phyloP scores from a whole-genome alignment of 2,888 invertebrate genomes.

The Hemaris fuciformis region DNA sequence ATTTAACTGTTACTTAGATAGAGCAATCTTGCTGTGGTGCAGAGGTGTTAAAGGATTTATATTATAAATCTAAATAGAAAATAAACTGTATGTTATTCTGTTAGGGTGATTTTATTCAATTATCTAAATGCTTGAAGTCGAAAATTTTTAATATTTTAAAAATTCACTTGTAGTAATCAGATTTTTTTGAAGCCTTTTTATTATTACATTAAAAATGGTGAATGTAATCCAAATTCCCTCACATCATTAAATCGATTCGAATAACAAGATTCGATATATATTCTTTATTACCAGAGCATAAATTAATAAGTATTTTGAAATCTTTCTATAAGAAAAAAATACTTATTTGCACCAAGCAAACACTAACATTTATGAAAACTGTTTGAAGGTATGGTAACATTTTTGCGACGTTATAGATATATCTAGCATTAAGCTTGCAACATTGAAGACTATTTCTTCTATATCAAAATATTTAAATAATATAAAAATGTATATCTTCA shows the following conservation, averaged over 20 bases:
- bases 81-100: too few species aligned
- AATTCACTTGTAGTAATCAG: too few species aligned
- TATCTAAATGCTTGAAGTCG: too few species aligned
- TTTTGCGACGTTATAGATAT: conserved; percentile 1
- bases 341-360: not conserved
- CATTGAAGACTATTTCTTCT: conserved; percentile 23
- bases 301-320: not conserved
- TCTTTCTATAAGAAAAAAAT: not conserved
- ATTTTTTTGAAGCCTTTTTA: too few species aligned
- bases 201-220: too few species aligned
- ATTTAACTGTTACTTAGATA: not conserved
- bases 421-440: conserved; percentile 28
- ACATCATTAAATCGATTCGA: too few species aligned
- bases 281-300: not conserved
- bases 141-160: too few species aligned
- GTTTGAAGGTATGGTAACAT: conserved; percentile 2
- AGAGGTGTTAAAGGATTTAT: not conserved
- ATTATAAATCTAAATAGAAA: not conserved
- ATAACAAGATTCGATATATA: too few species aligned
- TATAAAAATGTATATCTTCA: not conserved
- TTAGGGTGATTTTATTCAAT: too few species aligned
- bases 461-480: conserved; percentile 15
- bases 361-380: not conserved
- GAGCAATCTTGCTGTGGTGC: not conserved
- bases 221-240: too few species aligned